Evolutionary conservation across 2,888 invertebrate genomes (phyloP).

Genomic region (Acanthopleura granulata): DNA sequence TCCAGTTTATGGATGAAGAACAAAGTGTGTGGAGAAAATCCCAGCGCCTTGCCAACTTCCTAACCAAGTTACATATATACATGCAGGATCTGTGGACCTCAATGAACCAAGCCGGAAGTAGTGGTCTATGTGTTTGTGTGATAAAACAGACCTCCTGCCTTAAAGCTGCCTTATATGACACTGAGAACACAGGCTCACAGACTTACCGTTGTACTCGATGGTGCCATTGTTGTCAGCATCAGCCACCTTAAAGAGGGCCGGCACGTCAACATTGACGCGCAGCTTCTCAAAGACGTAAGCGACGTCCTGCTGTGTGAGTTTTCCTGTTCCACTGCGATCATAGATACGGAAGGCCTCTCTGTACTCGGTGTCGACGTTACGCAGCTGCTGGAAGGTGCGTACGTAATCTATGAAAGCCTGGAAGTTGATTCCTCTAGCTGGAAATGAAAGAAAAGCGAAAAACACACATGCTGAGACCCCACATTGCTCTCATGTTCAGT

Average conservation of each 20-base stretch:
- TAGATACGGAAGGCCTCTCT: slow-evolving; percentile 16
- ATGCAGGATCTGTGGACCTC: no score
- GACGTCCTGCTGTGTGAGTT: slow-evolving; percentile 1
- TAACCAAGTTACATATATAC: no score
- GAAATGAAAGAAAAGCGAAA: neutral
- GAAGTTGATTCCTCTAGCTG: slow-evolving; percentile 13
- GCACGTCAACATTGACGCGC: slow-evolving; percentile 2
- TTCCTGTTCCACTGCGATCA: neutral
- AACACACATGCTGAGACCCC: neutral
- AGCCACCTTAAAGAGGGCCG: neutral
- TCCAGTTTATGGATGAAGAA: no score
- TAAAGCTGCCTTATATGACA: no score
- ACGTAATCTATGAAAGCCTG: slow-evolving; percentile 18
- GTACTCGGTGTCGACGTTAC: slow-evolving; percentile 2
- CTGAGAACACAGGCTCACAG: neutral
- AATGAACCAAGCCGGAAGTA: no score
- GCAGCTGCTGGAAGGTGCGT: slow-evolving; percentile 4
- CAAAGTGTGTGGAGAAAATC: no score
- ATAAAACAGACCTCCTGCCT: no score
- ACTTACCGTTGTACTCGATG: slow-evolving; percentile 10
- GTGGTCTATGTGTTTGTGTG: no score
- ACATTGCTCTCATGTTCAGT: neutral
- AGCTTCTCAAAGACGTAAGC: slow-evolving; percentile 15
- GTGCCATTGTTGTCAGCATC: slow-evolving; percentile 15
- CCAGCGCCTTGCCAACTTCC: no score